These are phyloP conservation scores for Nephrotoma guestfalica DNA, from an alignment of 2,888 invertebrate genomes.

Conservation along the genomic window DNA sequence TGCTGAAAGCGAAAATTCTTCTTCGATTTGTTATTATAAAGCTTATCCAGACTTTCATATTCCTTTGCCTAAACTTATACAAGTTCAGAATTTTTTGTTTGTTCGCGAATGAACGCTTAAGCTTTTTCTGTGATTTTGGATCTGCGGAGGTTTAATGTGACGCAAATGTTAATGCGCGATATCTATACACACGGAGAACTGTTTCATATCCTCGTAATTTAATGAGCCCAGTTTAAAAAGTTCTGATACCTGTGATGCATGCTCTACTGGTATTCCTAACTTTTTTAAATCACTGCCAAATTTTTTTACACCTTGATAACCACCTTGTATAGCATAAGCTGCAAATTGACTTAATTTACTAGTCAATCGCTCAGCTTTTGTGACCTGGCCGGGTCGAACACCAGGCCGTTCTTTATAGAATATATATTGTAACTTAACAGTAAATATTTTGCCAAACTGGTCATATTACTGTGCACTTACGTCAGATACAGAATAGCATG, in stretches of 20 bases:
- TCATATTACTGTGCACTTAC: slow-evolving; percentile 96
- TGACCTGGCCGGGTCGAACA: slow-evolving; percentile 85
- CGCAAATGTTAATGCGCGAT: no score
- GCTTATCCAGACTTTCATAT: no score
- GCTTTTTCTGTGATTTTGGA: no score
- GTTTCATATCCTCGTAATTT: slow-evolving; percentile 76
- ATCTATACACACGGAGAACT: slow-evolving; percentile 84
- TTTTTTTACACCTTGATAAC: slow-evolving; percentile 85
- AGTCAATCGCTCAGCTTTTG: slow-evolving; percentile 82
- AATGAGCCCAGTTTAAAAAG: slow-evolving; percentile 90
- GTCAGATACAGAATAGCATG: slow-evolving; percentile 91
- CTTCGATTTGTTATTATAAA: no score
- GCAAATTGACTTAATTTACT: slow-evolving; percentile 88
- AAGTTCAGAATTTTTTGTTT: no score
- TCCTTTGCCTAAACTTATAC: no score
- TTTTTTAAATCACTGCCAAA: slow-evolving; percentile 87
- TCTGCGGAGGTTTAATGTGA: no score
- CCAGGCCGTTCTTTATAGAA: slow-evolving; percentile 98
- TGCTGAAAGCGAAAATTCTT: no score
- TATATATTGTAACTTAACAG: slow-evolving; percentile 86
- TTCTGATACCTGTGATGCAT: slow-evolving; percentile 91
- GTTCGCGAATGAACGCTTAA: no score
- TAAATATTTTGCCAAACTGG: slow-evolving; percentile 98
- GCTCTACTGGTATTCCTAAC: slow-evolving; percentile 89
- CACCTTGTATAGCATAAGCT: slow-evolving; percentile 84